These are phyloP conservation scores for Sparus aurata DNA, from an alignment of 2,797 vertebrate species.

Conservation along the genomic window DNA sequence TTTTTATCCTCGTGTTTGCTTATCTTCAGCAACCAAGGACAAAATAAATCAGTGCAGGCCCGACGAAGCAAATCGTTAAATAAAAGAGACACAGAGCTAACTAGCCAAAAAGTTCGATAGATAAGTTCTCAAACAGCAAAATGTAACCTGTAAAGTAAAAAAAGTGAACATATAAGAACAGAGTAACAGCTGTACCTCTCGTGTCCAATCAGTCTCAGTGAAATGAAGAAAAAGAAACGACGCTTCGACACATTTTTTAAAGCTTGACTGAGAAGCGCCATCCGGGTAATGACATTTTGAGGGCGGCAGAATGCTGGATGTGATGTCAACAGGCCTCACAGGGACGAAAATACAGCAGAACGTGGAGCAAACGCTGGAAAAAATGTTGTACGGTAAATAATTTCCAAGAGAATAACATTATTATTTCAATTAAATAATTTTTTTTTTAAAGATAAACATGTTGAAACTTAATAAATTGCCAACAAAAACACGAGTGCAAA, in stretches of 20 bases:
- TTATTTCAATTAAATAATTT: no score
- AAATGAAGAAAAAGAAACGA: conserved; percentile 34
- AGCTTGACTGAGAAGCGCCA: conserved; percentile 36
- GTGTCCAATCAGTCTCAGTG: conserved; percentile 6
- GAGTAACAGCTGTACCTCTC: conserved; percentile 15
- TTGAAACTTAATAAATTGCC: no score
- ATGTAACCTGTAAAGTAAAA: background rate
- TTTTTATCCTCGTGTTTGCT: background rate
- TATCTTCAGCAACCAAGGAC: background rate
- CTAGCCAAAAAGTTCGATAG: background rate
- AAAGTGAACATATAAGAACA: conserved; percentile 9
- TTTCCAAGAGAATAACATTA: no score
- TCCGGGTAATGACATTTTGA: conserved; percentile 45
- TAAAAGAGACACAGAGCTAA: background rate
- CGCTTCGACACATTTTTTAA: conserved; percentile 25
- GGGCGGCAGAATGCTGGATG: conserved; percentile 21
- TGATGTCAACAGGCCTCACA: conserved; percentile 15
- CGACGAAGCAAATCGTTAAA: background rate
- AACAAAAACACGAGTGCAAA: no score
- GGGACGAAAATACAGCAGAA: conserved; percentile 3
- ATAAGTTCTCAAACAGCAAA: background rate
- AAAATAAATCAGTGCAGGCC: background rate
- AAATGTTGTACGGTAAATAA: background rate
- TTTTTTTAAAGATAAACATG: no score
- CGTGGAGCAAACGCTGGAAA: background rate